Evolutionary conservation across 2,888 invertebrate genomes (phyloP).

Genomic region (Tipula unca): DNA sequence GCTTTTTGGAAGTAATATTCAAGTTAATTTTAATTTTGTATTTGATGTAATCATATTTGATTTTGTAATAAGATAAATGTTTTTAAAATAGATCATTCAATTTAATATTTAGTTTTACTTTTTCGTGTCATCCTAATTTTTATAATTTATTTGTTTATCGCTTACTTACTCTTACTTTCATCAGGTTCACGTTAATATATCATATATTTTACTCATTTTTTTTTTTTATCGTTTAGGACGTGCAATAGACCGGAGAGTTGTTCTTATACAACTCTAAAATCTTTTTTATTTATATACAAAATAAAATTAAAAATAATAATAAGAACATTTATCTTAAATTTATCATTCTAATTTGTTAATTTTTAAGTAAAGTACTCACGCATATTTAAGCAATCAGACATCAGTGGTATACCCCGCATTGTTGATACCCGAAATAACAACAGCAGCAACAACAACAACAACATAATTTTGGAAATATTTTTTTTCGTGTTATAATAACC

Average conservation of each 20-base stretch:
- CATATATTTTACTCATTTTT: background rate
- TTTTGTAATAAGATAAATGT: background rate
- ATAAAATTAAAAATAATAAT: background rate
- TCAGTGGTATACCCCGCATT: slow-evolving; percentile 15
- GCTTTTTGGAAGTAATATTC: slow-evolving; percentile 10
- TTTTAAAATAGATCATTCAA: no score
- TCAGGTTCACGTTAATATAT: no score
- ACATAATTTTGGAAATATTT: background rate
- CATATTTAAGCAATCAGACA: background rate
- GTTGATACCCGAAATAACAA: background rate
- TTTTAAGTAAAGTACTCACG: background rate
- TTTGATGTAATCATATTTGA: background rate
- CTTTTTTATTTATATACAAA: no score
- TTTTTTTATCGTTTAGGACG: background rate
- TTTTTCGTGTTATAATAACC: background rate
- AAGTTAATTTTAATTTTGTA: background rate
- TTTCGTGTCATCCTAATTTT: background rate
- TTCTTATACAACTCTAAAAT: background rate
- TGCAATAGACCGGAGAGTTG: background rate
- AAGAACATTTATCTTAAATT: background rate
- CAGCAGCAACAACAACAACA: background rate
- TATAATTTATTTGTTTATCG: no score
- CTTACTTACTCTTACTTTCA: background rate
- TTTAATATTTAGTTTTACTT: background rate
- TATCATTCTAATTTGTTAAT: background rate